Evolutionary conservation across 2,797 vertebrate species (phyloP).

Genomic region (Myoxocephalus aenaeus): DNA sequence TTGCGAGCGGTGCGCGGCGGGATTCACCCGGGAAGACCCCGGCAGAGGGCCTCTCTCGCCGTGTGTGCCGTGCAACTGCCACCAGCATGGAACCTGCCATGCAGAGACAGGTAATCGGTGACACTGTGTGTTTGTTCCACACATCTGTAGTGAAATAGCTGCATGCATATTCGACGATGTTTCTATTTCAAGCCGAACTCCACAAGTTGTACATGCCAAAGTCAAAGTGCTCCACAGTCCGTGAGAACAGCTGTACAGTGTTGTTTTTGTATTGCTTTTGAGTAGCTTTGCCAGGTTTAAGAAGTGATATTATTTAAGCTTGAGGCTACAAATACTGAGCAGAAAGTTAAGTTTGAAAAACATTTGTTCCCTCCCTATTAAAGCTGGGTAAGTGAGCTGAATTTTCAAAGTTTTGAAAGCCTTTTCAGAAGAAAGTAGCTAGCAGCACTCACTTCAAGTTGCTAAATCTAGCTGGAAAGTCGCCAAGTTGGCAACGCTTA

Average conservation of each 20-base stretch:
- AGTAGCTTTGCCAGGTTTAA: conserved; percentile 8
- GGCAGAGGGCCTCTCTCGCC: conserved; percentile 71
- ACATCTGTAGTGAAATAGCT: conserved; percentile 17
- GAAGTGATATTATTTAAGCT: conserved; percentile 5
- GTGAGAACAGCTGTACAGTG: conserved; percentile 25
- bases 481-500: neutral
- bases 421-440: neutral
- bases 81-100: conserved; percentile 91
- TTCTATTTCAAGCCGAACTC: neutral
- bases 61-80: conserved; percentile 91
- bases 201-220: conserved; percentile 17
- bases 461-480: no score
- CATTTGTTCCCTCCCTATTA: neutral
- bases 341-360: neutral
- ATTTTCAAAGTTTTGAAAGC: neutral
- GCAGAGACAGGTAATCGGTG: conserved; percentile 85
- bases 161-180: neutral
- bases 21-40: conserved; percentile 87
- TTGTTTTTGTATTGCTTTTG: conserved; percentile 4
- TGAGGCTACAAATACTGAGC: conserved; percentile 1
- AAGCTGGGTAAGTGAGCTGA: neutral
- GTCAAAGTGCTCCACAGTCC: conserved; percentile 1
- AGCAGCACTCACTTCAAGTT: neutral
- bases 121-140: neutral
- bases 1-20: conserved; percentile 87